Evolutionary conservation across 2,888 invertebrate species (phyloP).

Genomic region (Conops quadrifasciatus): DNA sequence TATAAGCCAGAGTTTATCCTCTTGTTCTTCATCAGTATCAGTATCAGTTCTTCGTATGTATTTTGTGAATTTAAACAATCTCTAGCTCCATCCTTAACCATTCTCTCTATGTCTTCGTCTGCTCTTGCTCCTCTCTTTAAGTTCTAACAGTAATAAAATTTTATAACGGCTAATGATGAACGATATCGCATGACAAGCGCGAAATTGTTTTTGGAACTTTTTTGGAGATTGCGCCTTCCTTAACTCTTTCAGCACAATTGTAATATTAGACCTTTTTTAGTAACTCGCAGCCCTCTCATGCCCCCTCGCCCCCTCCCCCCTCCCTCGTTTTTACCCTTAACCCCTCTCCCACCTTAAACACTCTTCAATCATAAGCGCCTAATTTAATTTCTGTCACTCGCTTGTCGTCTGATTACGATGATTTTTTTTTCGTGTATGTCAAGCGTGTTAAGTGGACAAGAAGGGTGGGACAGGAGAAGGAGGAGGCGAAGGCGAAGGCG

Average conservation of each 20-base stretch:
- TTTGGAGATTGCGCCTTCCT: not conserved
- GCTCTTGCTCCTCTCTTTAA: conserved; percentile 1
- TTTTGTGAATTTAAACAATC: not conserved
- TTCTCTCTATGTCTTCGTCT: not conserved
- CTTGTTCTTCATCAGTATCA: not conserved
- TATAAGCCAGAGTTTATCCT: not conserved
- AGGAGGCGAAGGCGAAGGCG: not conserved
- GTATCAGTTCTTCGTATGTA: not conserved
- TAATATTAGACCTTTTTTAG: no score
- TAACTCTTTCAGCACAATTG: no score
- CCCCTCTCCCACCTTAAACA: not conserved
- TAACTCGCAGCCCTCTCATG: no score
- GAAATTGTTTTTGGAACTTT: not conserved
- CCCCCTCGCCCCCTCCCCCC: conserved; percentile 7
- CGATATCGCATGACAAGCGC: conserved; percentile 41
- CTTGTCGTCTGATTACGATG: conserved; percentile 45
- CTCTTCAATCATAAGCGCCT: conserved; percentile 41
- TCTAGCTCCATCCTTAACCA: not conserved
- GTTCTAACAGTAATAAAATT: conserved; percentile 49
- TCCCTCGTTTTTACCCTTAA: conserved; percentile 16
- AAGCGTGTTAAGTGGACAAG: conserved; percentile 35
- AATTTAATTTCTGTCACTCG: conserved; percentile 48
- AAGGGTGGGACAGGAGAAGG: not conserved
- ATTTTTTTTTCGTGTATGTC: conserved; percentile 36
- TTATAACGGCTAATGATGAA: conserved; percentile 46